These are phyloP conservation scores for Apteryx mantelli DNA, from an alignment of 2,113 vertebrate genomes.

Conservation along the genomic window DNA sequence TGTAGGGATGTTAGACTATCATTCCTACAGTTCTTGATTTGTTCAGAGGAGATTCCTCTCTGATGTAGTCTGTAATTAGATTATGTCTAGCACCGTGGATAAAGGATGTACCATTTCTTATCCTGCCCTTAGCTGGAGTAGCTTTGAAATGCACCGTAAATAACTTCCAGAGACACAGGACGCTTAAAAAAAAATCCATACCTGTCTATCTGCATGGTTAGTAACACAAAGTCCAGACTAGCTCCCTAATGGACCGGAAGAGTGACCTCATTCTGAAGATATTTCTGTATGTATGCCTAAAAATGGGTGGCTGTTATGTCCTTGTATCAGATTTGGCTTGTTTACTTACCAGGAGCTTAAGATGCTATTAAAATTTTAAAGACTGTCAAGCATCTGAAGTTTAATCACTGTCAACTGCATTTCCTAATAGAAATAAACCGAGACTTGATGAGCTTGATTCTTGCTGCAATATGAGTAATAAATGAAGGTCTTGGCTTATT, in stretches of 20 bases:
- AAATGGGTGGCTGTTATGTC: neutral
- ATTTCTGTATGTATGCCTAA: neutral
- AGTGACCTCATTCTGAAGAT: neutral
- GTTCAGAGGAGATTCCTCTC: constrained; percentile 47
- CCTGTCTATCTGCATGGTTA: neutral
- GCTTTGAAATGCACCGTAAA: neutral
- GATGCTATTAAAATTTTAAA: constrained; percentile 4
- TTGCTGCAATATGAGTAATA: neutral
- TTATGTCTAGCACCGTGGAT: constrained; percentile 41
- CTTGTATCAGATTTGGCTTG: neutral
- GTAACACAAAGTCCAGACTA: neutral
- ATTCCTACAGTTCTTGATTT: neutral
- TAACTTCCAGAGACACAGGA: neutral
- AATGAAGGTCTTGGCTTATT: neutral
- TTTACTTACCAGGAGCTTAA: neutral
- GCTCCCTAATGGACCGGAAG: neutral
- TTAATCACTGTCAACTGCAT: neutral
- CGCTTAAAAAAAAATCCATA: neutral
- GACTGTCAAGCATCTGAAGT: neutral
- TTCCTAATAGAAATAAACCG: neutral
- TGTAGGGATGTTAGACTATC: neutral
- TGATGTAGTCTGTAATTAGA: constrained; percentile 63
- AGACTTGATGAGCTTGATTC: neutral
- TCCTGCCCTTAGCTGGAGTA: constrained; percentile 8
- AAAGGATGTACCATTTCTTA: constrained; percentile 32